Evolutionary conservation across 2,888 invertebrate genomes (phyloP).

Genomic region (Dicyrtoma fusca): DNA sequence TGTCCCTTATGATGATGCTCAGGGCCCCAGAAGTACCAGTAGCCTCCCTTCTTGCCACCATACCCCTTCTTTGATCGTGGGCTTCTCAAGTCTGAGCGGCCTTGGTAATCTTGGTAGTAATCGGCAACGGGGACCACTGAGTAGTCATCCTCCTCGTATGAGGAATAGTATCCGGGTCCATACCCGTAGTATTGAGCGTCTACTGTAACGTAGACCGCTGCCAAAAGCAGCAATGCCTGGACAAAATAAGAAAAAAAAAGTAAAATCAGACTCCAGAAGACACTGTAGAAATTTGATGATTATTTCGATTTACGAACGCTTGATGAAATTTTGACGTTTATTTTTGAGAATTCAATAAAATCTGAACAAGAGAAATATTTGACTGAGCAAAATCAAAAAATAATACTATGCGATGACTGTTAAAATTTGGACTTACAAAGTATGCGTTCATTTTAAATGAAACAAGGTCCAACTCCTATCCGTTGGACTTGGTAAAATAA

Average conservation of each 20-base stretch:
- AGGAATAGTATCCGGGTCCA: slow-evolving; percentile 39
- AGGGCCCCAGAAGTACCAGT: slow-evolving; percentile 57
- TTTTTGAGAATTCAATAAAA: neutral
- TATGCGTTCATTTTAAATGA: slow-evolving; percentile 31
- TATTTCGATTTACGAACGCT: neutral
- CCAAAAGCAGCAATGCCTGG: slow-evolving; percentile 53
- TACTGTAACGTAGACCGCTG: slow-evolving; percentile 54
- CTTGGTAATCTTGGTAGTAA: slow-evolving; percentile 40
- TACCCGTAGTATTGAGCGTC: slow-evolving; percentile 53
- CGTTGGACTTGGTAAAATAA: slow-evolving; percentile 23
- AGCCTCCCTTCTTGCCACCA: slow-evolving; percentile 51
- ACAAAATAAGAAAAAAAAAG: slow-evolving; percentile 30
- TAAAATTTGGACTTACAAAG: slow-evolving; percentile 36
- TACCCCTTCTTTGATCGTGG: slow-evolving; percentile 20
- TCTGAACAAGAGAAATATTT: neutral
- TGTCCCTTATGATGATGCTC: slow-evolving; percentile 42
- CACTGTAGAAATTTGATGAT: too few relatives aligned
- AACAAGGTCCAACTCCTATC: slow-evolving; percentile 29
- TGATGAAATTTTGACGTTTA: too few relatives aligned
- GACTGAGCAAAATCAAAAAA: neutral
- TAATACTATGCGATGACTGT: slow-evolving; percentile 5
- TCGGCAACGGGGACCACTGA: slow-evolving; percentile 35
- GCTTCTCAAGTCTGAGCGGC: slow-evolving; percentile 35
- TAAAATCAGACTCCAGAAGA: neutral
- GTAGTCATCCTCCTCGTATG: slow-evolving; percentile 37